Base-by-base conservation (phyloP, 2,888 invertebrate genomes). In the Eupithecia vulgata region DNA sequence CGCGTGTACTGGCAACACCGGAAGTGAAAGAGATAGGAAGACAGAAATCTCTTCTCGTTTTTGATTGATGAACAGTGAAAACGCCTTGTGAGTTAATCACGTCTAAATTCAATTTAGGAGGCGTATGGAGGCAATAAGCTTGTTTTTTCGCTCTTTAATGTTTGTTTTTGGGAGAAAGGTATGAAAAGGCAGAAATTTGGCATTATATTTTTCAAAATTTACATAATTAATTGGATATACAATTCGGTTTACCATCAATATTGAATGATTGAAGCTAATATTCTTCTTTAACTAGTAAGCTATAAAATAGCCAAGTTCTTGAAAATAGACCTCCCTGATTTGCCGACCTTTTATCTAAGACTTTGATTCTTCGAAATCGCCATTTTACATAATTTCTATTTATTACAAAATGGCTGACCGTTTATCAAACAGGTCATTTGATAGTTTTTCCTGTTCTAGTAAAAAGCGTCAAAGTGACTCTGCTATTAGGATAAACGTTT, bases 61-160 rank as follows among this genome's bases (percentile, higher is more conserved):
- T 90, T 94, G 94, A 94, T 94, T 94, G 93, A 94, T 94, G 94
- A 91, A 94, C 92, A 91, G 89, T 90, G 93, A 93, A 93, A 93
- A 93, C 94, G 94, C 94, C 94, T 94, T 88, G 86, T 91, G 91
- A 89, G 89, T 89, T 91, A 90, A 93, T 93, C 91, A 92, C 90
- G 90, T 90, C 92, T 91, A 93, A 94, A 93, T 93, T 93, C 89
- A 94, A 94, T 94, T 93, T 93, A 89, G 91, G 86, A 90, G 82
- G 86, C 84, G 90, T 88, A 90, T 87, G 88, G 90, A 89, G 90
- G 90, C 84, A 84, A 84, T 84, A 80, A 85, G 81, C 83, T 15
- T 91, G 85, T 85, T 88, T 90, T 90, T 85, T 85, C 86, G 87
- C 85, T 81, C 79, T 91, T 92, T 92, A 77, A 78, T 93, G 90